Evolutionary conservation across 2,888 invertebrate species (phyloP).

Genomic region (Eristalis pertinax): DNA sequence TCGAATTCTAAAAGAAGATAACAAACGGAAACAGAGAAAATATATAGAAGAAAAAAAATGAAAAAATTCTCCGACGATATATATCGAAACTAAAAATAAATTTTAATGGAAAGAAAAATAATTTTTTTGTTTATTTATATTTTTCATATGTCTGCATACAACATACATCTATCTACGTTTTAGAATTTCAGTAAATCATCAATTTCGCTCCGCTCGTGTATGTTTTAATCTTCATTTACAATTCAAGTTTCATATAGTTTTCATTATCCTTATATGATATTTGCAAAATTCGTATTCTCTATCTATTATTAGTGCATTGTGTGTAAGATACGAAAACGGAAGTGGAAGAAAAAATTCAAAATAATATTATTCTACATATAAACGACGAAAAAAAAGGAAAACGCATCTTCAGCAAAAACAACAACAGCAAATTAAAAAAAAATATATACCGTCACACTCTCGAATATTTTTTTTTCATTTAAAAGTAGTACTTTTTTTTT

Average conservation of each 20-base stretch:
- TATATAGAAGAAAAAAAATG: slow-evolving; percentile 38
- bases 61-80: slow-evolving; percentile 63
- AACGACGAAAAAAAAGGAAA: slow-evolving; percentile 30
- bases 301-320: slow-evolving; percentile 59
- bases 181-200: slow-evolving; percentile 35
- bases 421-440: background rate
- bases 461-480: slow-evolving; percentile 39
- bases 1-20: slow-evolving; percentile 65
- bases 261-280: slow-evolving; percentile 11
- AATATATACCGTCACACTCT: slow-evolving; percentile 31
- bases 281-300: slow-evolving; percentile 14
- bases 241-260: slow-evolving; percentile 12
- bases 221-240: slow-evolving; percentile 30
- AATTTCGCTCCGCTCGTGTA: slow-evolving; percentile 52
- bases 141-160: slow-evolving; percentile 24
- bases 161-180: slow-evolving; percentile 28
- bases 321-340: slow-evolving; percentile 66
- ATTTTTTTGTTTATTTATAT: slow-evolving; percentile 43
- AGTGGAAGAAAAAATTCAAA: slow-evolving; percentile 15
- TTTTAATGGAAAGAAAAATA: slow-evolving; percentile 51
- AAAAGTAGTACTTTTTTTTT: slow-evolving; percentile 21
- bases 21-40: slow-evolving; percentile 65
- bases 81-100: slow-evolving; percentile 71
- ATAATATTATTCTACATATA: slow-evolving; percentile 8
- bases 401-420: slow-evolving; percentile 36